Base-by-base conservation (phyloP, 2,113 vertebrate genomes). In the Hydropotes inermis region DNA sequence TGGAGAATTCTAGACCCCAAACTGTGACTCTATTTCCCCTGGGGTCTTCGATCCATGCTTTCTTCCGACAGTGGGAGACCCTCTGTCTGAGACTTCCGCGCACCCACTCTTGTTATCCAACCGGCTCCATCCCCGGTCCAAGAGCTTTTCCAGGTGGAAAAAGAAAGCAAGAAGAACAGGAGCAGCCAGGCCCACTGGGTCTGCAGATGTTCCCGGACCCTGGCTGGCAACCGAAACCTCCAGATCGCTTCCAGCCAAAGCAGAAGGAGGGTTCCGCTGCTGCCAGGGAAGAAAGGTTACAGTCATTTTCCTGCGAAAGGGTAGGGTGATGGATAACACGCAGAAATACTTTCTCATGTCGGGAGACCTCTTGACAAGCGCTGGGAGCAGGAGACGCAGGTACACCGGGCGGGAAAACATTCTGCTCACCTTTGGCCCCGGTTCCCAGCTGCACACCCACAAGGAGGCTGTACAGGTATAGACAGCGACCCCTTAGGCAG, bases 271-370 rank as follows among this genome's bases (percentile, higher is more conserved):
- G 28, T 25, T 13, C 39, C 4, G 6, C 13, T 5, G 17, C 5
- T n/a, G 36, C 93, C 83, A 89, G 54, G 16, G 67, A 36, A 57
- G 95, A 85, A 97, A 97, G 91, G 96, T 92, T 91, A 89, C 70
- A 33, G n/a, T 70, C 47, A 52, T 74, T 95, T 95, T 89, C 67
- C 88, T n/a, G 54, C 3, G 6, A 70, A 92, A 74, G 91, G 84
- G 82, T 27, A 86, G 64, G n/a, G 64, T 60, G 58, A 94, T 95
- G 54, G 64, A 91, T 96, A 89, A 82, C 11, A 27, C 36, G 14
- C 47, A 95, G 83, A 92, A 94, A 96, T 92, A 82, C 16, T 91
- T 93, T 96, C 87, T 92, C 91, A 43, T 84, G 83, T 82, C 14
- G 57, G 64, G 89, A 76, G 13, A 52, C 33, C 70, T 92, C 52